Base-by-base conservation (phyloP, 2,888 invertebrate species). In the Oligia strigilis region DNA sequence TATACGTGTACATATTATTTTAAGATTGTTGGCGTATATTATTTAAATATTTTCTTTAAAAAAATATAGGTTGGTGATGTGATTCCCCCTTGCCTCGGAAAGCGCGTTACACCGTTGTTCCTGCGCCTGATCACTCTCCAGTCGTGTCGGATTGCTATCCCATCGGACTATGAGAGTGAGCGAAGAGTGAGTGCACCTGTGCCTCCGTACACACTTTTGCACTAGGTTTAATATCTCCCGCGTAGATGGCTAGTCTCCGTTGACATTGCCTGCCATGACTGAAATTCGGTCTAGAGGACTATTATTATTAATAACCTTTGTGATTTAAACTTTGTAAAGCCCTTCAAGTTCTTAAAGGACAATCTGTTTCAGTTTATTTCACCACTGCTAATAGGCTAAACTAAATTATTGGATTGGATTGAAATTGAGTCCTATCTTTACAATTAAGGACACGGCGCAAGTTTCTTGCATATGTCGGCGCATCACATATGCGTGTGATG, bases 261-360 rank as follows among this genome's bases (percentile, higher is more conserved):
- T 58, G 11, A n/a, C 9, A 58, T 58, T 23, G 23, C 11, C 9
- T 58, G 23, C 58, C 23, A n/a, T 11, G 1, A 2, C 58, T 9
- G 9, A 58, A 58, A 58, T 58, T 23, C 58, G 23, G 3, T 58
- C 23, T 58, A 9, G 23, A 58, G 9, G 11, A 23, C 58, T 58
- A 9, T 23, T 58, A 58, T 58, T 19, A 52, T 19, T 58, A 58
- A n/a, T n/a, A 49, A 62, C 17, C 19, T 46, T 17, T 58, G 5
- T 58, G 29, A 71, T 29, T 43, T 2, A 46, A n/a, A 46, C 72
- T 60, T 72, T n/a, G 14, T 13, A 62, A 62, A 36, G 49, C 13
- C n/a, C 19, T 23, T 73, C 19, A 49, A 73, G 23, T 40, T 62
- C 19, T 49, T 49, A n/a, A 72, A 76, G 73, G 36, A 60, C 8